Evolutionary conservation across 2,888 invertebrate genomes (phyloP).

Genomic region (Tuta absoluta): DNA sequence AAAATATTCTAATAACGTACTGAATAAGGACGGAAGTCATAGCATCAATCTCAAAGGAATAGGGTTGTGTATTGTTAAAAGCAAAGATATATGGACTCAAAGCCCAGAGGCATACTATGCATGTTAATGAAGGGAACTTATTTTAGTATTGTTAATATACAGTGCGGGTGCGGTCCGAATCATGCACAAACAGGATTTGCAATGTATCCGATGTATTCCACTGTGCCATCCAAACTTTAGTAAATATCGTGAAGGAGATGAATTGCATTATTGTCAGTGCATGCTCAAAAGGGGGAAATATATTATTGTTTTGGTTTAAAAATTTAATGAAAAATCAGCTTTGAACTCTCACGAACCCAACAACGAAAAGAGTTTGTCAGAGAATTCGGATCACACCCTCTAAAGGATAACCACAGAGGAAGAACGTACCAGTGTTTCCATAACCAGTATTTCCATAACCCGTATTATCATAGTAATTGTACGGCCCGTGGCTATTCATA

Average conservation of each 20-base stretch:
- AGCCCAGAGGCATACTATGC: constrained; percentile 36
- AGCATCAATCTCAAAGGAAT: constrained; percentile 56
- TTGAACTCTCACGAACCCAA: neutral
- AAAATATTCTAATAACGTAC: constrained; percentile 36
- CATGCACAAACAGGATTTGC: neutral
- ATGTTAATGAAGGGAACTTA: constrained; percentile 35
- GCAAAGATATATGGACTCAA: constrained; percentile 36
- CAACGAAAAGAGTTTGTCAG: neutral
- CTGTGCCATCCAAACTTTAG: neutral
- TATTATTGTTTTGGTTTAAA: neutral
- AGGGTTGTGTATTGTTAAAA: constrained; percentile 42
- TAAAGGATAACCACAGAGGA: constrained; percentile 20
- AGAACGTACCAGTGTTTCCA: constrained; percentile 26
- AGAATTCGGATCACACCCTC: constrained; percentile 20
- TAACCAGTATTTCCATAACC: too few relatives aligned
- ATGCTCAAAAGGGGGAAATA: neutral
- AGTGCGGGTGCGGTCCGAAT: constrained; percentile 19
- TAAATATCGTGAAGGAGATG: neutral
- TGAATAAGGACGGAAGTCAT: constrained; percentile 52
- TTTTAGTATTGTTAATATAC: constrained; percentile 22
- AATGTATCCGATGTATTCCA: neutral
- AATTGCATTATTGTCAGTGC: neutral
- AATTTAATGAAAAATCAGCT: too few relatives aligned
- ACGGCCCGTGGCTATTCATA: constrained; percentile 29
- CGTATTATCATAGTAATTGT: constrained; percentile 21